A percentile compares a stretch with the other conserved stretches of the same genome.
Evolutionary conservation across 2,797 vertebrate species (phyloP).

Genomic region (Sebastes flavidus): DNA sequence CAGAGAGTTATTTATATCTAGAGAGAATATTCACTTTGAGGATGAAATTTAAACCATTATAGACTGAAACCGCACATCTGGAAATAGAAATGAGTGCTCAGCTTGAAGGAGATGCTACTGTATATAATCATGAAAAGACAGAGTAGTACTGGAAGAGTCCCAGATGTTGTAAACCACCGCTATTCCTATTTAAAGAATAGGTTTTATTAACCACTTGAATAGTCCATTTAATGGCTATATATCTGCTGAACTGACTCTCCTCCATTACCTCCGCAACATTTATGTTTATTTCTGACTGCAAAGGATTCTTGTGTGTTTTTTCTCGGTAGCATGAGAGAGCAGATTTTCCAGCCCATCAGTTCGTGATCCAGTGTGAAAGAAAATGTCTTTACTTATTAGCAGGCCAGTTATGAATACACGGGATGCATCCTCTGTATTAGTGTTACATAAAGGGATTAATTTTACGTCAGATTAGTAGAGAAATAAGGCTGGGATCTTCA

Average conservation of each 20-base stretch:
- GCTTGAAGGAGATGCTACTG: neutral
- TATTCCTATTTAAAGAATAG: constrained; percentile 17
- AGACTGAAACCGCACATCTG: neutral
- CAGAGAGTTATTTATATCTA: neutral
- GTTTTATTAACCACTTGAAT: constrained; percentile 27
- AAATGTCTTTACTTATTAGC: constrained; percentile 4
- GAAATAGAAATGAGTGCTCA: neutral
- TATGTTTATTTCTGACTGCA: constrained; percentile 22
- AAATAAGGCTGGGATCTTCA: neutral
- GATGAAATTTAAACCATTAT: neutral
- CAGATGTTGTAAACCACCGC: neutral
- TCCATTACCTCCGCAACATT: constrained; percentile 2
- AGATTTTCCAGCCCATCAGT: constrained; percentile 11
- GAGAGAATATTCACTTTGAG: neutral
- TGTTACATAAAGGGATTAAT: neutral
- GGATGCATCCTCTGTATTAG: neutral
- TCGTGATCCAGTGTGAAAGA: constrained; percentile 18
- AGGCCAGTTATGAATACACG: neutral
- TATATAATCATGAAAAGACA: neutral
- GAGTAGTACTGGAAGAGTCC: neutral
- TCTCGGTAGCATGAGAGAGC: neutral
- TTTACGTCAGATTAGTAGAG: neutral
- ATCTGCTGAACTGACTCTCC: constrained; percentile 7
- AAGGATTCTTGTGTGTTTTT: constrained; percentile 10
- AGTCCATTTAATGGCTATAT: constrained; percentile 25